Base-by-base conservation (phyloP, 2,113 vertebrate species). In the Gambusia holbrooki region DNA sequence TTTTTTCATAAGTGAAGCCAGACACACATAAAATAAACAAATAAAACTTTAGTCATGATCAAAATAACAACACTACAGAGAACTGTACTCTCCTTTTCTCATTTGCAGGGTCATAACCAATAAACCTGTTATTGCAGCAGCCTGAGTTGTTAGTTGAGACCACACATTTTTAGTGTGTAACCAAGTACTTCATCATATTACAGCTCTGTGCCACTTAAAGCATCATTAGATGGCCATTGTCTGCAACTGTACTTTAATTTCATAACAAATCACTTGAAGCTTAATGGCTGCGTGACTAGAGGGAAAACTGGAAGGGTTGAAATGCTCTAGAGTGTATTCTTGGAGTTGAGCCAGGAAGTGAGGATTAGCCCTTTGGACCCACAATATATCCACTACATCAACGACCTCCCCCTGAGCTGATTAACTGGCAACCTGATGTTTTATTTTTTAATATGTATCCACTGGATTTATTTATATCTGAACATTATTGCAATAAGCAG, bases 1-100 rank as follows among this genome's bases (percentile, higher is more conserved):
- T 88, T 90, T 77, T 19, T 48, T 48, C 5, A 85, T 91, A 90
- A 92, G 87, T 78, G 72, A 80, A 88, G 60, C 85, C 84, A 88
- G 85, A 86, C 77, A 82, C 72, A 83, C 82, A 78, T 86, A 76
- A 81, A 84, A n/a, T 10, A 58, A 58, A 58, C 51, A 58, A 58
- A 25, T n/a, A 58, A 58, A 58, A 25, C 51, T n/a, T 58, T n/a
- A 25, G n/a, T n/a, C 3, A 58, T 58, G 2, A 58, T 58, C 7
- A 58, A 58, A 58, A 58, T 58, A 25, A 58, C 11, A 58, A 22
- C 51, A 58, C 22, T 10, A 10, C 69, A 51, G 33, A 30, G 76
- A 13, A 42, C 68, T 63, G 70, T 73, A 77, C 79, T 74, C 69
- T 68, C 22, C 61, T 77, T 72, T 58, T 74, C 37, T 72, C 42